Conservation (phyloP, 2,888 invertebrate genomes). For the Allolobophora icterica region DNA sequence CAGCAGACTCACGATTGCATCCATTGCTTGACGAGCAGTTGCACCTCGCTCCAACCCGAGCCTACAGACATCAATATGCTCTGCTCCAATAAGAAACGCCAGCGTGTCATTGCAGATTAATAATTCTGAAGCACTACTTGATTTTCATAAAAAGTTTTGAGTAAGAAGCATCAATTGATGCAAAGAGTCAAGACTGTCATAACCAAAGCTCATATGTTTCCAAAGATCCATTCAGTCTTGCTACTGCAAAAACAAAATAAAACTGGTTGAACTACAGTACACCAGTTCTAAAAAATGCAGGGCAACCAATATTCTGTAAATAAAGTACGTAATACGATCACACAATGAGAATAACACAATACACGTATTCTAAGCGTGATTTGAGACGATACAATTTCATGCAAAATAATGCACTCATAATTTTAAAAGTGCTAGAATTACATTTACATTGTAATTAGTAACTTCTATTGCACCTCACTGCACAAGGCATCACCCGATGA, state of each 20-base stretch:
- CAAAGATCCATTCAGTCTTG: neutral
- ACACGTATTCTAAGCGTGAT: no score
- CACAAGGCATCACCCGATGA: no score
- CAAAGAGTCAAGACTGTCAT: neutral
- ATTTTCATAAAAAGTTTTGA: neutral
- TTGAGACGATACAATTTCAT: no score
- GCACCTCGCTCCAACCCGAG: conserved; percentile 76
- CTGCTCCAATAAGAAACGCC: neutral
- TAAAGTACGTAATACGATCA: neutral
- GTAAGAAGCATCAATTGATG: neutral
- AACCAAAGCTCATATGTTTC: neutral
- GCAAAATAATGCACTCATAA: no score
- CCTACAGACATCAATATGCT: conserved; percentile 63
- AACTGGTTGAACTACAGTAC: neutral
- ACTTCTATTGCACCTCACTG: no score
- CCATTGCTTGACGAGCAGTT: conserved; percentile 74
- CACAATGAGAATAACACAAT: neutral
- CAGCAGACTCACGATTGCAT: conserved; percentile 73
- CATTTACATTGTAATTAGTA: no score
- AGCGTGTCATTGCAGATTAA: neutral
- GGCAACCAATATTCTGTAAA: neutral
- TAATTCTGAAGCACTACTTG: neutral
- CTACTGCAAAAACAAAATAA: neutral
- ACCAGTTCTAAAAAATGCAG: neutral
- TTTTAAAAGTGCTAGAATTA: no score